Evolutionary conservation across 1,140 invertebrate species (phyloP).

Genomic region (Parapsyche elsis): DNA sequence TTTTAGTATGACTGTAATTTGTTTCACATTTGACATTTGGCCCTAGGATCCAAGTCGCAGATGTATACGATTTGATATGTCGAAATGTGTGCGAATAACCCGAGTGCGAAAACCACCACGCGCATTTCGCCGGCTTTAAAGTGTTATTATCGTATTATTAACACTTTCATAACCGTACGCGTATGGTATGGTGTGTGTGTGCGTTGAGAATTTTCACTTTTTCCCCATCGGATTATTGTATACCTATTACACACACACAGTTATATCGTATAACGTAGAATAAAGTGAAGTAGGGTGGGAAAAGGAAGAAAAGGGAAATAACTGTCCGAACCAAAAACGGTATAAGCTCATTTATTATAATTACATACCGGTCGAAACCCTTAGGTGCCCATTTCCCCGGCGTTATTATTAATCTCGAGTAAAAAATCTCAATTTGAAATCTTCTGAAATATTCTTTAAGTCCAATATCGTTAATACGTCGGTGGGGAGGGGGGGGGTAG

Average conservation of each 20-base stretch:
- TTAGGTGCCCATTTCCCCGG: slow-evolving; percentile 54
- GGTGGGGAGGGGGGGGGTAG: slow-evolving; percentile 23
- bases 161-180: too few relatives aligned
- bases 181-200: too few relatives aligned
- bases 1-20: too few relatives aligned
- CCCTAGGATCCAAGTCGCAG: too few relatives aligned
- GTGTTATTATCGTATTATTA: too few relatives aligned
- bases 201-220: too few relatives aligned
- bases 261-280: background rate
- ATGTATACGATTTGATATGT: background rate
- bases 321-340: slow-evolving; percentile 47
- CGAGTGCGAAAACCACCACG: too few relatives aligned
- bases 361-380: slow-evolving; percentile 54
- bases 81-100: too few relatives aligned
- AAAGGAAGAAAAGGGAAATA: background rate
- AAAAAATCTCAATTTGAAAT: slow-evolving; percentile 57
- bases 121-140: too few relatives aligned
- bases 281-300: background rate
- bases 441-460: slow-evolving; percentile 56
- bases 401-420: slow-evolving; percentile 54
- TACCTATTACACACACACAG: background rate
- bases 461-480: slow-evolving; percentile 57
- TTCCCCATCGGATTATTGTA: too few relatives aligned
- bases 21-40: too few relatives aligned
- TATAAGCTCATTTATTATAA: slow-evolving; percentile 56